Evolutionary conservation across 1,140 invertebrate species (phyloP).

Genomic region (Leptinotarsa undecemlineata): DNA sequence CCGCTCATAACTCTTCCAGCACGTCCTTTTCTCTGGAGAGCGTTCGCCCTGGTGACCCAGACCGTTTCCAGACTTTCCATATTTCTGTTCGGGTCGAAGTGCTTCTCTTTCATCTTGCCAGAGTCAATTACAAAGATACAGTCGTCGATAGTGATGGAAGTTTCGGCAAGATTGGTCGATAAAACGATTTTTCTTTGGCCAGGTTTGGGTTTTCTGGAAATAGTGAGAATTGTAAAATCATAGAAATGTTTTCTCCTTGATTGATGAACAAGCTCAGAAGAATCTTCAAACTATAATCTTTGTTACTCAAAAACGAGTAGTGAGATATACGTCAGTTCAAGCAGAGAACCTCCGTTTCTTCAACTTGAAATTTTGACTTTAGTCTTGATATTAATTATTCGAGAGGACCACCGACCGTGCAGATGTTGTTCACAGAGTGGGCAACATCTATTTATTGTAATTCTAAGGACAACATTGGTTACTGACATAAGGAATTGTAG

Average conservation of each 20-base stretch:
- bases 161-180: constrained; percentile 94
- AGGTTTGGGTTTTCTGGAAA: constrained; percentile 66
- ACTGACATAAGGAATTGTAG: no score
- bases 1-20: constrained; percentile 90
- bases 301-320: no score
- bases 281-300: no score
- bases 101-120: constrained; percentile 88
- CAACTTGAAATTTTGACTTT: no score
- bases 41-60: constrained; percentile 82
- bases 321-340: no score
- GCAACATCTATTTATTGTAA: no score
- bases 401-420: no score
- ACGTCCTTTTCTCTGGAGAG: constrained; percentile 78
- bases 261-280: no score
- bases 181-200: constrained; percentile 85
- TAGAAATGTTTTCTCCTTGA: not conserved
- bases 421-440: no score
- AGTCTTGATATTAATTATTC: no score
- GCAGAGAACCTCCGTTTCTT: no score
- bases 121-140: constrained; percentile 90
- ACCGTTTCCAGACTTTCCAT: constrained; percentile 82
- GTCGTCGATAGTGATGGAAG: constrained; percentile 91
- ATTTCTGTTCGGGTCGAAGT: constrained; percentile 81
- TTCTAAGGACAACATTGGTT: no score
- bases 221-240: not conserved